phyloP scores from a whole-genome alignment of 2,797 vertebrate species.

The Garrulus glandarius region DNA sequence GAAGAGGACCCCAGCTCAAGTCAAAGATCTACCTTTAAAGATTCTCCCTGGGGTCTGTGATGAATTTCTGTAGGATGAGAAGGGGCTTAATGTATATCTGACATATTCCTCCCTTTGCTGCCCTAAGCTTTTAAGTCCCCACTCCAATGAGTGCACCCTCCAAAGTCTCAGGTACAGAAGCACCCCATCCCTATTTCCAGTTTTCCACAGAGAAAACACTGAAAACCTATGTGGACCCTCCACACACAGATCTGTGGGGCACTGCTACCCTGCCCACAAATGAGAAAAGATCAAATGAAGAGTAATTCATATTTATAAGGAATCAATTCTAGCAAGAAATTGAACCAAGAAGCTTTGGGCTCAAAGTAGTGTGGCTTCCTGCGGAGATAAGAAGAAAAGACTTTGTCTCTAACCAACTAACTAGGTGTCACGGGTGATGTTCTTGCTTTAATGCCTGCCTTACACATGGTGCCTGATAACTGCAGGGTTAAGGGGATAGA shows the following conservation, averaged over 20 bases:
- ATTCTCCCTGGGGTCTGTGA: background rate
- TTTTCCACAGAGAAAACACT: background rate
- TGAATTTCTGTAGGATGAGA: background rate
- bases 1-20: background rate
- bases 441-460: constrained; percentile 53
- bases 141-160: background rate
- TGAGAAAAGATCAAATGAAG: constrained; percentile 47
- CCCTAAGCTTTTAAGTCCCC: background rate
- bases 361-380: constrained; percentile 45
- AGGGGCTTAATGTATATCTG: background rate
- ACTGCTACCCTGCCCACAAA: constrained; percentile 38
- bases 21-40: background rate
- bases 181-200: background rate
- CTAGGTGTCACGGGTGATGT: constrained; percentile 46
- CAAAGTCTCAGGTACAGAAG: background rate
- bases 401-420: constrained; percentile 60
- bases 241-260: constrained; percentile 14
- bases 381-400: constrained; percentile 52
- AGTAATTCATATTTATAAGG: constrained; percentile 63
- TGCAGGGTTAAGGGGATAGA: constrained; percentile 27
- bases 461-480: constrained; percentile 28
- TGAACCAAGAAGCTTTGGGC: constrained; percentile 59
- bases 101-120: background rate
- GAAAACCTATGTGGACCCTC: constrained; percentile 2
- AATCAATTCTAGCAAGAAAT: constrained; percentile 51